Evolutionary conservation across 2,797 vertebrate genomes (phyloP).

Genomic region (Thripadectes ignobilis): DNA sequence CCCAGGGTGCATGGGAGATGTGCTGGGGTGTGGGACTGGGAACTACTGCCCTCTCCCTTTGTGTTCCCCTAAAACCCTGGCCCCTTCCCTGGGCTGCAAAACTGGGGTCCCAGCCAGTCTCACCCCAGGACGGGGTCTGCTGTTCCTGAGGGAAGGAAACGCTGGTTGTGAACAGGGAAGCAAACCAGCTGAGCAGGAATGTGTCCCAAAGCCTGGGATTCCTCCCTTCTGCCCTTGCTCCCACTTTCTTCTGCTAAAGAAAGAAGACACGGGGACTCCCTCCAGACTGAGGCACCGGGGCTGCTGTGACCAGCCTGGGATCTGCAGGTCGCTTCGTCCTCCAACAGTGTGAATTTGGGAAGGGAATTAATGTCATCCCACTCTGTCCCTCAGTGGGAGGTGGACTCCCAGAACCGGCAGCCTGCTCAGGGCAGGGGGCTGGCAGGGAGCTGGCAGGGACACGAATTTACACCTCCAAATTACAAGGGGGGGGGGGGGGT

Average conservation of each 20-base stretch:
- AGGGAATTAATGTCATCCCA: neutral
- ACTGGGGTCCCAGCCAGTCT: neutral
- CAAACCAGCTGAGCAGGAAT: rapidly evolving
- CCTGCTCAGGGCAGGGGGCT: neutral
- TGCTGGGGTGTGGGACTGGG: neutral
- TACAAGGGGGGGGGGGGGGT: rapidly evolving
- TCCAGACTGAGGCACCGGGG: rapidly evolving
- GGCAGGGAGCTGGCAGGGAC: neutral
- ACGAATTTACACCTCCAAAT: neutral
- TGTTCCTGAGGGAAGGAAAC: neutral
- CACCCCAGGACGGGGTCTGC: neutral
- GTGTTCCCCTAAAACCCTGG: neutral
- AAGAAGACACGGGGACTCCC: rapidly evolving
- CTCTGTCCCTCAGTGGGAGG: neutral
- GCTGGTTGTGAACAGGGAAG: neutral
- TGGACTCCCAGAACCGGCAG: neutral
- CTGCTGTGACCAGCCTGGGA: rapidly evolving
- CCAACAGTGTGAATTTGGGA: neutral
- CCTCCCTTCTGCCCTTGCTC: neutral
- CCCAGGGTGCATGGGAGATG: rapidly evolving
- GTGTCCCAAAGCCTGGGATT: neutral
- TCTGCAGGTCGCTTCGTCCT: neutral
- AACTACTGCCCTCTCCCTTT: neutral
- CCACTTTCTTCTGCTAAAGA: neutral
- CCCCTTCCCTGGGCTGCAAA: neutral